A percentile compares a stretch with the other conserved stretches of the same genome.
Evolutionary conservation across 2,113 vertebrate species (phyloP).

Genomic region (Neolamprologus toae): DNA sequence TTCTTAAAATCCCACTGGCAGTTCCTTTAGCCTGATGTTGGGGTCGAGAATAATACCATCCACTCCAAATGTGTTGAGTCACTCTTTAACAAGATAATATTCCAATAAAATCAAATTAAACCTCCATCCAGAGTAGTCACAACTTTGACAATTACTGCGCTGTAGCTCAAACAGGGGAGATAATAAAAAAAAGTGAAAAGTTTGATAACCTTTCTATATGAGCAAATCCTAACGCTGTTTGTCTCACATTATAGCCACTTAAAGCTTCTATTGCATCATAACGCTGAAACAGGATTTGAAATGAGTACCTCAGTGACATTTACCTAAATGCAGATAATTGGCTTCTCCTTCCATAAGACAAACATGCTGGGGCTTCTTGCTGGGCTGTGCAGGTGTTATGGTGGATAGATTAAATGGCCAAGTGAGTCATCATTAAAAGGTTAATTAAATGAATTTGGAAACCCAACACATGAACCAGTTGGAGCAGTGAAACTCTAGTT

Average conservation of each 20-base stretch:
- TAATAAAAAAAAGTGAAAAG: background rate
- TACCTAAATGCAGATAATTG: background rate
- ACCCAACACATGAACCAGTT: background rate
- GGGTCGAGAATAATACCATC: background rate
- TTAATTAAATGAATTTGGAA: background rate
- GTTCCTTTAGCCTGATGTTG: background rate
- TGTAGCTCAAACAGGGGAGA: background rate
- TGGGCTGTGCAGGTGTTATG: background rate
- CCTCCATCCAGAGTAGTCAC: background rate
- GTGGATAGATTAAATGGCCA: background rate
- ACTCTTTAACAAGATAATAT: background rate
- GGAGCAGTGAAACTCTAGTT: background rate
- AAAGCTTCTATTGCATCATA: background rate
- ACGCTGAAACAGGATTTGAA: background rate
- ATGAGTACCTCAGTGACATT: background rate
- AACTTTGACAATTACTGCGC: accelerated
- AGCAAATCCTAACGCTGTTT: background rate
- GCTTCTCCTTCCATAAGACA: background rate
- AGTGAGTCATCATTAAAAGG: background rate
- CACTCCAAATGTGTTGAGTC: background rate
- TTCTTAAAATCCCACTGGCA: background rate
- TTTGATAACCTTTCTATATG: background rate
- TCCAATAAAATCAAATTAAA: background rate
- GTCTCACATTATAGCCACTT: background rate
- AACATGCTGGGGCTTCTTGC: background rate